These are phyloP conservation scores for Globicephala melas DNA, from an alignment of 2,113 vertebrate species.

Conservation along the genomic window DNA sequence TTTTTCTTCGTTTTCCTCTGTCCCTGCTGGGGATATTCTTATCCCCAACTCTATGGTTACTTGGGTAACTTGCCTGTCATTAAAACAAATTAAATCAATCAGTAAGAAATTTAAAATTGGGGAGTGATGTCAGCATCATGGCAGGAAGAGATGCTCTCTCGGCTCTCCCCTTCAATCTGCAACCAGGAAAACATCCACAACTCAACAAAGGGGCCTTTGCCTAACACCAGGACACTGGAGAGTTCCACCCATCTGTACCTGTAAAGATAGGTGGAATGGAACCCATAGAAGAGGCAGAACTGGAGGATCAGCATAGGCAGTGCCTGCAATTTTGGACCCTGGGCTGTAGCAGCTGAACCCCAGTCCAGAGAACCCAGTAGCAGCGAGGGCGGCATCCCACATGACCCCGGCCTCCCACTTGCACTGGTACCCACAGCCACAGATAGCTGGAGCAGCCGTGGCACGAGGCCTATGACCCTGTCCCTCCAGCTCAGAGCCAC, in stretches of 20 bases:
- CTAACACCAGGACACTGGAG: too few relatives aligned
- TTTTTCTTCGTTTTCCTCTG: neutral
- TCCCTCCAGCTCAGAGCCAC: neutral
- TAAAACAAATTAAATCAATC: constrained; percentile 5
- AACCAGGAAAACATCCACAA: neutral
- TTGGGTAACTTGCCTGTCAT: neutral
- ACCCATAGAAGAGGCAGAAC: neutral
- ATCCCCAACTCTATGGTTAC: neutral
- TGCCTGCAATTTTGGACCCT: neutral
- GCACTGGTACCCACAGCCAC: neutral
- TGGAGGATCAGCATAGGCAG: neutral
- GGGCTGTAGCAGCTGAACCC: neutral
- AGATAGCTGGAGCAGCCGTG: neutral
- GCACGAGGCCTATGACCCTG: neutral
- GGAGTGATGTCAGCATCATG: neutral
- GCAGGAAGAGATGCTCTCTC: neutral
- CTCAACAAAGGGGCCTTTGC: neutral
- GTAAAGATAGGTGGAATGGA: neutral
- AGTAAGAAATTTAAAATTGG: constrained; percentile 2
- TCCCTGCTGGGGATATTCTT: neutral
- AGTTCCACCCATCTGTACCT: neutral
- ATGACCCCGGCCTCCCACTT: neutral
- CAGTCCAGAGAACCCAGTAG: neutral
- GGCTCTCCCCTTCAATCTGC: neutral
- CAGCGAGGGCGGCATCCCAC: neutral